A percentile compares a stretch with the other conserved stretches of the same genome.
These are phyloP conservation scores for Cerastis rubricosa DNA, from an alignment of 2,888 invertebrate species.

Conservation along the genomic window DNA sequence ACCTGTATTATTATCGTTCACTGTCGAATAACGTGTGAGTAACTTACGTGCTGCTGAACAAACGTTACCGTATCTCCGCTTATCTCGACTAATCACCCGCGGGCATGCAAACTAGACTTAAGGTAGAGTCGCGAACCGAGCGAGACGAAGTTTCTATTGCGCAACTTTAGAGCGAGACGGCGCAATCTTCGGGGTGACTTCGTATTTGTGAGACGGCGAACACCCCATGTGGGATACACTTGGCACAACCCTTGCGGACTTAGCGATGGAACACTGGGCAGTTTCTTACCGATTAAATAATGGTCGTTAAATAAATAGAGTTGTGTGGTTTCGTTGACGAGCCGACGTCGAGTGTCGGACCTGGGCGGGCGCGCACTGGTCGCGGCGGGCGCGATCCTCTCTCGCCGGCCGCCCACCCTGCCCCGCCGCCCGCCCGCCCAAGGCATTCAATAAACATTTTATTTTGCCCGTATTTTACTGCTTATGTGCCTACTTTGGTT, in stretches of 20 bases:
- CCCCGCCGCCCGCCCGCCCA: conserved; percentile 76
- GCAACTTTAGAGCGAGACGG: conserved; percentile 82
- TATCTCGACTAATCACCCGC: conserved; percentile 82
- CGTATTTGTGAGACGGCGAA: conserved; percentile 59
- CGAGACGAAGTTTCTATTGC: conserved; percentile 80
- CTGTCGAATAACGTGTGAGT: conserved; percentile 60
- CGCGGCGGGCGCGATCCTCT: conserved; percentile 75
- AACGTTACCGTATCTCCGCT: conserved; percentile 80
- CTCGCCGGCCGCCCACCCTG: conserved; percentile 72
- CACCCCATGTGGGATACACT: conserved; percentile 73
- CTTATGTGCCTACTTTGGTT: conserved; percentile 67
- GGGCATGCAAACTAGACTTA: conserved; percentile 76
- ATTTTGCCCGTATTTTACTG: conserved; percentile 77
- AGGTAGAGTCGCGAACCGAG: conserved; percentile 71
- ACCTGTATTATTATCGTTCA: conserved; percentile 41
- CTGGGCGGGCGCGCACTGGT: conserved; percentile 89
- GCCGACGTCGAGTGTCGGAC: conserved; percentile 91
- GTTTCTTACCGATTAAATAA: conserved; percentile 88
- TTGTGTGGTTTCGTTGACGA: conserved; percentile 89
- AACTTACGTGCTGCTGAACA: conserved; percentile 85
- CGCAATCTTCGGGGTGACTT: conserved; percentile 73
- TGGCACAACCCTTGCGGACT: conserved; percentile 79
- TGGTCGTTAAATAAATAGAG: conserved; percentile 86
- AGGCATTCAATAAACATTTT: conserved; percentile 80
- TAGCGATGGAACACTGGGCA: conserved; percentile 77